Base-by-base conservation (phyloP, 2,113 vertebrate species). In the Mirounga angustirostris region DNA sequence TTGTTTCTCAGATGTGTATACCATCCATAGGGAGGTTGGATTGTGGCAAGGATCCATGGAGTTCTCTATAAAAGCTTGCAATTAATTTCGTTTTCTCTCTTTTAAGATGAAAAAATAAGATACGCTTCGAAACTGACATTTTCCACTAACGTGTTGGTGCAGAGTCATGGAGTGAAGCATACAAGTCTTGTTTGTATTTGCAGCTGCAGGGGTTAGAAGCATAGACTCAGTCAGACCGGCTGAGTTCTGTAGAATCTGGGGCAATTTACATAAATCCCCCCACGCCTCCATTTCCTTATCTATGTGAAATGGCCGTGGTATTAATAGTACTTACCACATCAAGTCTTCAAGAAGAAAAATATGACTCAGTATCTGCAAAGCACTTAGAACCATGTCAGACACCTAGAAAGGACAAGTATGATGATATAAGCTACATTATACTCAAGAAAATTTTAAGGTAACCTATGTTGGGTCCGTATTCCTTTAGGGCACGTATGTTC, bases 21-120 rank as follows among this genome's bases (percentile, higher is more conserved):
- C 43, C 8, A 13, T 14, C n/a, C 3, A 5, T 3, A 10, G 19
- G 52, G 1, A 24, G 33, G 2, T 2, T 69, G 30, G 22, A 22
- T 5, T 11, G 7, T 67, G 26, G 18, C 52, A 80, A 91, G 43
- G n/a, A 43, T 12, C 8, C 4, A 0, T 40, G 28, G 33, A 61
- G 36, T 58, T 80, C 76, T n/a, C 19, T 28, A 46, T 33, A 74
- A 73, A 58, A 1, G 2, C 11, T 8, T 46, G 9, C 28, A 9
- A 4, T 59, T 67, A 67, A 69, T 43, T 80, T 50, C 71, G 58
- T 67, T 46, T 8, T 15, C 52, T 89, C 36, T 84, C 26, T 54
- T 69, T 89, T 16, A 46, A 16, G 50, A 52, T 61, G 67, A 52
- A 59, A 76, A 56, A 58, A 18, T 18, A 36, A 90, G 30, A 58